Conservation (phyloP, 2,888 invertebrate species). For the Ornithoptera priamus region DNA sequence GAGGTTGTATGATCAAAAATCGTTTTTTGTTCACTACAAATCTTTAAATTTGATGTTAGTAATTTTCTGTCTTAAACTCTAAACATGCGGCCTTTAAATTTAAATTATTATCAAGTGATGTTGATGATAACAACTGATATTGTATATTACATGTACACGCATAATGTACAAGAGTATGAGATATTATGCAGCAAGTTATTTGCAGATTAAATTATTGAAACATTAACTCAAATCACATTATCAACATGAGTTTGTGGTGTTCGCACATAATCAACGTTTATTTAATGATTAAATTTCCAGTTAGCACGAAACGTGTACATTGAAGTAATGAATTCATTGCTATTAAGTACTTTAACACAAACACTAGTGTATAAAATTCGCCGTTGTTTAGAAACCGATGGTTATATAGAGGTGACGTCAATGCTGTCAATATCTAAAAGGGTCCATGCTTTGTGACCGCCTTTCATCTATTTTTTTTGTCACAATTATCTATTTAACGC, state of each 20-base stretch:
- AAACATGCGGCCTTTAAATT: no score
- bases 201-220: conserved; percentile 14
- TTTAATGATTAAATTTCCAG: conserved; percentile 12
- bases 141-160: no score
- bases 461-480: background rate
- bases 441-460: background rate
- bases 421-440: background rate
- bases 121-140: no score
- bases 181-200: conserved; percentile 9
- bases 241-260: conserved; percentile 9
- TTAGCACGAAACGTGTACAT: conserved; percentile 9
- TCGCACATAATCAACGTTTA: conserved; percentile 10
- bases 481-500: background rate
- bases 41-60: no score
- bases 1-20: background rate
- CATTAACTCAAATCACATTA: conserved; percentile 14
- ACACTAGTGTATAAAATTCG: background rate
- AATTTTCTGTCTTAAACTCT: no score
- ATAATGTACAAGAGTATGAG: background rate
- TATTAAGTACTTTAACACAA: conserved; percentile 1
- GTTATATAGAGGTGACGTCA: background rate
- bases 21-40: no score
- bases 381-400: background rate
- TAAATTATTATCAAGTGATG: no score
- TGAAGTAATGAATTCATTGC: conserved; percentile 7